These are phyloP conservation scores for Bombus polaris DNA, from an alignment of 1,140 invertebrate species.

Conservation along the genomic window DNA sequence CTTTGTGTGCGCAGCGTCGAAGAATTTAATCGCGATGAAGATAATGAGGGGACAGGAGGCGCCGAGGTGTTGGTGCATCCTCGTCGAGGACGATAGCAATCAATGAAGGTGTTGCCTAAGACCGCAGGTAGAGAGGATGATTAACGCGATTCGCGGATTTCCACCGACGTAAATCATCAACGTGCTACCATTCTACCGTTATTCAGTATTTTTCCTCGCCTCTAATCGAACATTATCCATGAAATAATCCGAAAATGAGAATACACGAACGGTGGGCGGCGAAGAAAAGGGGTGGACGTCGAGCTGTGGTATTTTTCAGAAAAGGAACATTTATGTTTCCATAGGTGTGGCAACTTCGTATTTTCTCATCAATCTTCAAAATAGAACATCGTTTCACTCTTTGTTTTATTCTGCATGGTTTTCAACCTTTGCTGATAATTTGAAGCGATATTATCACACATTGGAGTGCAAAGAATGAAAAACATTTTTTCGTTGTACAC, in stretches of 20 bases:
- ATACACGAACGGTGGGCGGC: not conserved
- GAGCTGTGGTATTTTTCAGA: too few species aligned
- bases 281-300: too few species aligned
- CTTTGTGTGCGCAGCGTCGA: not conserved
- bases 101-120: constrained; percentile 29
- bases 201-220: not conserved
- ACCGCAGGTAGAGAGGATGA: not conserved
- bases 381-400: too few species aligned
- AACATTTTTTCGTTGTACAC: too few species aligned
- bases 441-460: too few species aligned
- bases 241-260: not conserved
- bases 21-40: constrained; percentile 17
- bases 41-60: not conserved
- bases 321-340: too few species aligned
- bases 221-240: not conserved
- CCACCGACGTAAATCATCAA: not conserved
- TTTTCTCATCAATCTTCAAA: too few species aligned
- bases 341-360: too few species aligned
- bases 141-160: constrained; percentile 28
- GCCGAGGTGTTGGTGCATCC: constrained; percentile 10
- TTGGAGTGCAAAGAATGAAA: too few species aligned
- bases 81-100: constrained; percentile 25
- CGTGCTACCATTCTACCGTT: not conserved
- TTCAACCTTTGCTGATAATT: too few species aligned
- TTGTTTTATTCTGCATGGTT: too few species aligned